Conservation (phyloP, 2,888 invertebrate species). For the Frankliniella fusca region DNA sequence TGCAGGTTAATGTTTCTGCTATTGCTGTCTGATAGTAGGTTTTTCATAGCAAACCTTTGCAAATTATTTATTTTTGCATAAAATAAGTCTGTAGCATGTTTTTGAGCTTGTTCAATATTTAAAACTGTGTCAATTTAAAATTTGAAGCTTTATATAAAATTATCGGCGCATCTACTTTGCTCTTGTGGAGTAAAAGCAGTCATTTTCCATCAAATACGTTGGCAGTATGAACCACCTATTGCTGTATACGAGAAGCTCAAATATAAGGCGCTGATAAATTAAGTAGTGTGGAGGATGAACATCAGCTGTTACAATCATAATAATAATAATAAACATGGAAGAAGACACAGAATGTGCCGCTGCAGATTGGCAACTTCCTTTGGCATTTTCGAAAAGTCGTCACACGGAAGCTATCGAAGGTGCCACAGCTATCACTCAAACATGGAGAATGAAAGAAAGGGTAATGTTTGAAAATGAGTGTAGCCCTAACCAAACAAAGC, state of each 20-base stretch:
- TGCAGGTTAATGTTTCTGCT: too few relatives aligned
- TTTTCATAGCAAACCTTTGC: too few relatives aligned
- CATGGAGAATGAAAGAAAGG: conserved; percentile 91
- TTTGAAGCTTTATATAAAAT: too few relatives aligned
- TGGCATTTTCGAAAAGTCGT: conserved; percentile 68
- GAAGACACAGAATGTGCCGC: background rate
- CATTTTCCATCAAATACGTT: too few relatives aligned
- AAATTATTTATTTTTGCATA: too few relatives aligned
- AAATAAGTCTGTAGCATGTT: too few relatives aligned
- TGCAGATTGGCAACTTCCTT: conserved; percentile 62
- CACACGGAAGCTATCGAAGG: conserved; percentile 70
- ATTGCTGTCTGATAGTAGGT: too few relatives aligned
- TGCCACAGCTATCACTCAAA: conserved; percentile 62
- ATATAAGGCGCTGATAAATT: background rate
- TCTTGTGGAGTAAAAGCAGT: too few relatives aligned
- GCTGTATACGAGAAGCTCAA: background rate
- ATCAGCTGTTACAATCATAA: conserved; percentile 6
- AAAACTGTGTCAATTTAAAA: too few relatives aligned
- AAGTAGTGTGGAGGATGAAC: conserved; percentile 5
- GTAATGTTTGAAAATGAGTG: conserved; percentile 49
- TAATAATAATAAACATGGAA: background rate
- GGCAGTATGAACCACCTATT: too few relatives aligned
- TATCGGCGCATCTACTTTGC: too few relatives aligned
- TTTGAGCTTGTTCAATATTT: too few relatives aligned
- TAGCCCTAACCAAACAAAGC: conserved; percentile 29